phyloP scores from a whole-genome alignment of 1,140 invertebrate genomes.

The Heterodera carotae region DNA sequence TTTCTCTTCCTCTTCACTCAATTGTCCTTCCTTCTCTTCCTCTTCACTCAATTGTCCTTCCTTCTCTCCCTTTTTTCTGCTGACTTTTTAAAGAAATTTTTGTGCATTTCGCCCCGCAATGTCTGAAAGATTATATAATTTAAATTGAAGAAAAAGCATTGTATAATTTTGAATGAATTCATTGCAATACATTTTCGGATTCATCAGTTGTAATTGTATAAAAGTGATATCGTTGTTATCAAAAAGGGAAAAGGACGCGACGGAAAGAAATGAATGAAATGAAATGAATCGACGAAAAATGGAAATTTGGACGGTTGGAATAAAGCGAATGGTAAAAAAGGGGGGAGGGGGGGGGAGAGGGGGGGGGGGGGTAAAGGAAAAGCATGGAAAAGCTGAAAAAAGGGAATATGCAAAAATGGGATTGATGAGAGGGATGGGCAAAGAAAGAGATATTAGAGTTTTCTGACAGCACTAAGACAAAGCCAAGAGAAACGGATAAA shows the following conservation, averaged over 20 bases:
- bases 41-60: background rate
- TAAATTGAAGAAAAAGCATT: too few relatives aligned
- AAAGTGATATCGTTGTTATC: background rate
- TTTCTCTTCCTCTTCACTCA: background rate
- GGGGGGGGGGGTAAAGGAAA: background rate
- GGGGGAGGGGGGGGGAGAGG: background rate
- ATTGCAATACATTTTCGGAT: background rate
- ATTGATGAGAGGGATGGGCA: background rate
- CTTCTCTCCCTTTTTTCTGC: background rate
- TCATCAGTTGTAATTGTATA: background rate
- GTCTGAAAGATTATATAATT: background rate
- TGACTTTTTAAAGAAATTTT: background rate
- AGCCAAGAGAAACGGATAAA: background rate
- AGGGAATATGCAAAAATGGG: background rate
- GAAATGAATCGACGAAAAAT: slow-evolving; percentile 6
- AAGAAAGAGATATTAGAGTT: too few relatives aligned
- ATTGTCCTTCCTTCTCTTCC: background rate
- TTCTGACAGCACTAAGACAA: too few relatives aligned
- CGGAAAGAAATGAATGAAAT: background rate
- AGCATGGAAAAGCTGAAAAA: background rate
- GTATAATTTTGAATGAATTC: background rate
- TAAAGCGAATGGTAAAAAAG: too few relatives aligned
- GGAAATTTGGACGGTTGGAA: too few relatives aligned
- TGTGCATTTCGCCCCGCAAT: background rate
- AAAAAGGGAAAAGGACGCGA: background rate